phyloP scores from a whole-genome alignment of 2,113 vertebrate species.

The Microcebus jonahi region DNA sequence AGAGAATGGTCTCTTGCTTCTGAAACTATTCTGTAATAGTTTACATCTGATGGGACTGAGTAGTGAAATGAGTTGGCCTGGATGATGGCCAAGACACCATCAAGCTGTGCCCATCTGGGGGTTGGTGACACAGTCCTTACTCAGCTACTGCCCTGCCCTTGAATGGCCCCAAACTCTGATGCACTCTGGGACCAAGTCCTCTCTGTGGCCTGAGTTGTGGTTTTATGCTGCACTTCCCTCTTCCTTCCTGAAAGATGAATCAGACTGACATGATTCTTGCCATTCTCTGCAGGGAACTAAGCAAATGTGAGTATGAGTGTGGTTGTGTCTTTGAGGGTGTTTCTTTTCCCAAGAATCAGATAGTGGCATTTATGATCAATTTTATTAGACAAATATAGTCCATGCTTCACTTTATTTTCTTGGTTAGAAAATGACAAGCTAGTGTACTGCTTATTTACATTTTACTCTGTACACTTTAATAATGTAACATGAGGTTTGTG shows the following conservation, averaged over 20 bases:
- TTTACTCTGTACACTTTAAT: slow-evolving; percentile 5
- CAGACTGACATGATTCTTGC: slow-evolving; percentile 60
- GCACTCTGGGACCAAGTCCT: slow-evolving; percentile 13
- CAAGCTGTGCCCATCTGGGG: slow-evolving; percentile 8
- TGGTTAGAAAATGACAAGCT: slow-evolving; percentile 34
- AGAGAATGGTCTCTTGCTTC: background rate
- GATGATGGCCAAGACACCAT: slow-evolving; percentile 21
- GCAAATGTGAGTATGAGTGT: background rate
- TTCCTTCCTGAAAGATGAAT: slow-evolving; percentile 73
- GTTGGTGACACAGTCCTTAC: slow-evolving; percentile 58
- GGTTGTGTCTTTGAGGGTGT: background rate
- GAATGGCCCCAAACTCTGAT: background rate
- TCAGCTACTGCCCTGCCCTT: slow-evolving; percentile 58
- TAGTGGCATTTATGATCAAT: slow-evolving; percentile 16
- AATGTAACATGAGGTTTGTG: background rate
- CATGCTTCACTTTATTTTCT: background rate
- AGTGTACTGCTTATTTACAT: background rate
- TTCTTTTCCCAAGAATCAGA: slow-evolving; percentile 31
- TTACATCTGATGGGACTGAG: slow-evolving; percentile 47
- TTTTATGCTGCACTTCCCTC: slow-evolving; percentile 42
- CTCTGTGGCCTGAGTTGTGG: slow-evolving; percentile 50
- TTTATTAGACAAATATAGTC: background rate
- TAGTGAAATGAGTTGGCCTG: slow-evolving; percentile 47
- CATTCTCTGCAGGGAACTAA: slow-evolving; percentile 15
- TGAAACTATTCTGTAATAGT: slow-evolving; percentile 33